Evolutionary conservation across 1,140 invertebrate genomes (phyloP).

Genomic region (Eumaeus atala): DNA sequence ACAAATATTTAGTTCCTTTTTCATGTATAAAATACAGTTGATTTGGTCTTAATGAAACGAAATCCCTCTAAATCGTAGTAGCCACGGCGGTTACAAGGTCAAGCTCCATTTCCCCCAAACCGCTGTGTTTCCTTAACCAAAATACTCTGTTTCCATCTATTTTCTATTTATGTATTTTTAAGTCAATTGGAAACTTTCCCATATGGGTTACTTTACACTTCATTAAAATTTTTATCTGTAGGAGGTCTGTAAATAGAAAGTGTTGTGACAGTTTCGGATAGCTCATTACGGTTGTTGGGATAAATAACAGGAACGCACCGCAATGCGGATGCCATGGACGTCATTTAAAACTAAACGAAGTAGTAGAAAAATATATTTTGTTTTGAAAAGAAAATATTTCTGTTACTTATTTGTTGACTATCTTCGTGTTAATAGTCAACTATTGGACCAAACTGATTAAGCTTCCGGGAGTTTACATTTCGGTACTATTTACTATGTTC

Average conservation of each 20-base stretch:
- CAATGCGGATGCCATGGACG: no score
- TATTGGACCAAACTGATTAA: no score
- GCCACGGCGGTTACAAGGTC: conserved; percentile 22
- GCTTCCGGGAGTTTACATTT: no score
- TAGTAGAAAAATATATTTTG: no score
- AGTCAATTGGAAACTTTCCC: conserved; percentile 31
- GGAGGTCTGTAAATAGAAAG: neutral
- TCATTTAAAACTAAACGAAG: no score
- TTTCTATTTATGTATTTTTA: conserved; percentile 30
- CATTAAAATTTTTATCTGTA: conserved; percentile 22
- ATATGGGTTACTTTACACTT: conserved; percentile 25
- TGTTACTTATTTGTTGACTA: no score
- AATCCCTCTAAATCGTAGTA: conserved; percentile 24
- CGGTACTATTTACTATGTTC: no score
- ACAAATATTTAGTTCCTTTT: no score
- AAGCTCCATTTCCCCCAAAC: conserved; percentile 29
- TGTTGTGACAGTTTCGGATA: neutral
- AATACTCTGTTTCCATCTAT: conserved; percentile 28
- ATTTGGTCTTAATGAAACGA: conserved; percentile 25
- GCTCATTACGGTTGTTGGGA: neutral
- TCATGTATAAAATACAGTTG: no score
- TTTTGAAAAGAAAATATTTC: no score
- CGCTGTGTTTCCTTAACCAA: conserved; percentile 28
- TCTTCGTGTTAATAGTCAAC: no score
- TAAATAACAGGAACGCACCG: no score